These are phyloP conservation scores for Morone chrysops DNA, from an alignment of 2,113 vertebrate genomes.

Conservation along the genomic window DNA sequence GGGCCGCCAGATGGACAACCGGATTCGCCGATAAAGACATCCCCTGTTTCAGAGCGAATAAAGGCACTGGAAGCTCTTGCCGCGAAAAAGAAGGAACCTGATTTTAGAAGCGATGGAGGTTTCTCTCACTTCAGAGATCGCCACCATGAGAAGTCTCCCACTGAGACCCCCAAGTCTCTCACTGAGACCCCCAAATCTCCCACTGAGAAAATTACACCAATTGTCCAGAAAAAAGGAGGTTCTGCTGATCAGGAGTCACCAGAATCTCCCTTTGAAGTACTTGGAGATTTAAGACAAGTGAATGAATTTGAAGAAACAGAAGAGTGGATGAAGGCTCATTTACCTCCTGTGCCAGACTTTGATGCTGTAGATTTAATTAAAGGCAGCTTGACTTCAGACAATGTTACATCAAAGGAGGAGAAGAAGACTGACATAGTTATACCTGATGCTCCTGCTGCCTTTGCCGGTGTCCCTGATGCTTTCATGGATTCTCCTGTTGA, in stretches of 20 bases:
- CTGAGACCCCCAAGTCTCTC: slow-evolving; percentile 10
- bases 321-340: slow-evolving; percentile 83
- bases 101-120: slow-evolving; percentile 76
- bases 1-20: slow-evolving; percentile 59
- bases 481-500: slow-evolving; percentile 79
- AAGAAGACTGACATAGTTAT: slow-evolving; percentile 50
- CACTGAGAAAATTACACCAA: slow-evolving; percentile 15
- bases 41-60: slow-evolving; percentile 85
- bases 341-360: slow-evolving; percentile 83
- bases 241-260: slow-evolving; percentile 84
- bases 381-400: slow-evolving; percentile 53
- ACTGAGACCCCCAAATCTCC: slow-evolving; percentile 28
- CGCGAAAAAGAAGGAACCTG: slow-evolving; percentile 78
- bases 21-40: slow-evolving; percentile 78
- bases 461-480: slow-evolving; percentile 78
- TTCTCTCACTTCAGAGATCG: slow-evolving; percentile 75
- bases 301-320: slow-evolving; percentile 87
- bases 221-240: slow-evolving; percentile 62
- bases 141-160: slow-evolving; percentile 72
- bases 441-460: slow-evolving; percentile 72
- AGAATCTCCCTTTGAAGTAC: slow-evolving; percentile 91
- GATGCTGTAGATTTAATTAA: slow-evolving; percentile 70
- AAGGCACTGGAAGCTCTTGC: slow-evolving; percentile 83
- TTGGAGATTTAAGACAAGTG: slow-evolving; percentile 82
- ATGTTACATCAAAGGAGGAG: slow-evolving; percentile 54